Evolutionary conservation across 2,113 vertebrate species (phyloP), one percentile per base, ranked within the genome.

Genomic region (Fregetta grallaria): DNA sequence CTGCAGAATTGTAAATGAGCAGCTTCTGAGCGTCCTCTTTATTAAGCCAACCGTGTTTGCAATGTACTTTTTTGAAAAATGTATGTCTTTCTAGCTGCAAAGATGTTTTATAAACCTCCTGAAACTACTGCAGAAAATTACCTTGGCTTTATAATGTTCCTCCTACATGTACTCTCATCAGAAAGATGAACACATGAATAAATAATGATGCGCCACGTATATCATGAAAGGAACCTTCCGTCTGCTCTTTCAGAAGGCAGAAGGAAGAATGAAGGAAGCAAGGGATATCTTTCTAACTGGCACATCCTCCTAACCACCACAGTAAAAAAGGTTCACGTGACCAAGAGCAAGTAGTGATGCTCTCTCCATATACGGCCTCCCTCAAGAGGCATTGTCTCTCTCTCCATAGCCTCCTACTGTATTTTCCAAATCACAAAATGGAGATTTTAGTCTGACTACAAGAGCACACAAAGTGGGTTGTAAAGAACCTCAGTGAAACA

Each of bases 111-210:
- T 90, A 97, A 97, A 85, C 62, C 81, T 96, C 52, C 75, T 91
- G 76, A 95, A 96, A 96, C 77, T 79, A 84, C 49, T 92, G 76
- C 56, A 95, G 87, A 97, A 97, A 97, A 94, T 90, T 95, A 94
- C 89, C 74, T 82, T 95, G 79, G 47, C 77, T 98, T 97, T 86
- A 50, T 84, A 86, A 94, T 76, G 50, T 91, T 66, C 92, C 88
- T 97, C 86, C 96, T 94, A 97, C 96, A 81, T 61, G 58, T 68
- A 95, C 70, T 95, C 83, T 95, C 79, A 86, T 87, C 84, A 97
- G 93, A 93, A 92, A 86, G 91, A 96, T 78, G 85, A 96, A 84
- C 89, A 79, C 38, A 93, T 92, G 95, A 96, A 94, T 93, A 97
- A 97, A 93, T 86, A 96, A 98, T 87, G 49, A 96, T 80, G 40